Percentiles rank a stretch among this genome's conserved stretches.
phyloP scores from a whole-genome alignment of 2,888 invertebrate species.

The Arctia plantaginis region DNA sequence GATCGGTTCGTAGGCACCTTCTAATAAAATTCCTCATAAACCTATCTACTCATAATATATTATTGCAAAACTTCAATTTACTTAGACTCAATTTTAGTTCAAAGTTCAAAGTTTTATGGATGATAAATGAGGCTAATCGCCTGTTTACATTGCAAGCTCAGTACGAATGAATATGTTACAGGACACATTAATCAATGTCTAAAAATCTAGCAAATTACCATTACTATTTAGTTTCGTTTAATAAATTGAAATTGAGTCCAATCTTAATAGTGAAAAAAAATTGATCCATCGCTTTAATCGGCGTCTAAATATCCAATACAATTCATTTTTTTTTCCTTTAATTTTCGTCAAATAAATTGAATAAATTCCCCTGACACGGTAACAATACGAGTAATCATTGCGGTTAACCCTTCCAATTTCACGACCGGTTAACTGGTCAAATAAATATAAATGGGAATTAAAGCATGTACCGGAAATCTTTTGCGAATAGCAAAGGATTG shows the following conservation, averaged over 20 bases:
- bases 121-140: neutral
- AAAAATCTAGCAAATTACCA: neutral
- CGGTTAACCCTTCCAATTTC: neutral
- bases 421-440: conserved; percentile 1
- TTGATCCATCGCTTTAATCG: neutral
- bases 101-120: no score
- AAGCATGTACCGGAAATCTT: neutral
- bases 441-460: neutral
- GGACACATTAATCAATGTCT: neutral
- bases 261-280: neutral
- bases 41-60: no score
- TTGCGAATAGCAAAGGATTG: neutral
- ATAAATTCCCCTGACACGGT: neutral
- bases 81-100: neutral
- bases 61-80: neutral
- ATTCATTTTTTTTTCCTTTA: neutral
- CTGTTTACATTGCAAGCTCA: neutral
- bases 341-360: neutral
- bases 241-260: neutral
- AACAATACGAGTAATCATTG: neutral
- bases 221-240: neutral
- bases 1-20: no score
- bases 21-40: no score
- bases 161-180: neutral
- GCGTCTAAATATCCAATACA: neutral